Evolutionary conservation across 1,140 invertebrate species (phyloP).

Genomic region (Ips nitidus): DNA sequence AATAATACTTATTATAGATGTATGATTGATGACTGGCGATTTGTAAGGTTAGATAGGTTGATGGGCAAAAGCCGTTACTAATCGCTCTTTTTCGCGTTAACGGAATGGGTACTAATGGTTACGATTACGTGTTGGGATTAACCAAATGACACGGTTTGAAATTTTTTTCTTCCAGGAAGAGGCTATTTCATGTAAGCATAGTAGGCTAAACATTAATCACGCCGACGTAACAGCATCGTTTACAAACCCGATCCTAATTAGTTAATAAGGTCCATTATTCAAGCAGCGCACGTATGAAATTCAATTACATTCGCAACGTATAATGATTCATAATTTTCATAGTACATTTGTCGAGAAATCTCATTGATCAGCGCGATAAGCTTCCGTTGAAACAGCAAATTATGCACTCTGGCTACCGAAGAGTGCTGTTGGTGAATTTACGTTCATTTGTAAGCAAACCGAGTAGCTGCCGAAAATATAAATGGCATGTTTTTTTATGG

Average conservation of each 20-base stretch:
- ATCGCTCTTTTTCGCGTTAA: background rate
- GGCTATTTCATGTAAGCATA: too few relatives aligned
- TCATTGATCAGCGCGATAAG: slow-evolving; percentile 8
- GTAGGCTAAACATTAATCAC: too few relatives aligned
- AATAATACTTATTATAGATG: slow-evolving; percentile 13
- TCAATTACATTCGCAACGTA: slow-evolving; percentile 4
- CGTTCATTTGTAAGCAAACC: slow-evolving; percentile 8
- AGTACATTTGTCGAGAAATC: slow-evolving; percentile 4
- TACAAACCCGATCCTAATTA: too few relatives aligned
- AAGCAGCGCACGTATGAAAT: slow-evolving; percentile 8
- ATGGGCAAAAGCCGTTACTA: background rate
- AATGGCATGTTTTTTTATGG: too few relatives aligned
- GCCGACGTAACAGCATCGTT: too few relatives aligned
- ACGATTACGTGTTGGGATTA: too few relatives aligned
- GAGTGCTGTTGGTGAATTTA: background rate
- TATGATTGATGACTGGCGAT: slow-evolving; percentile 24
- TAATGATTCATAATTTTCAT: slow-evolving; percentile 12
- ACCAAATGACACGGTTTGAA: too few relatives aligned
- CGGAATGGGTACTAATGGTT: background rate
- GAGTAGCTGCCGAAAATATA: background rate
- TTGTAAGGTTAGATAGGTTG: slow-evolving; percentile 3
- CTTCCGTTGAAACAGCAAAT: slow-evolving; percentile 9
- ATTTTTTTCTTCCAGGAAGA: too few relatives aligned
- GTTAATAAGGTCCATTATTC: background rate
- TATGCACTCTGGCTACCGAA: background rate